Evolutionary conservation across 1,140 invertebrate species (phyloP).

Genomic region (Eupristina koningsbergeri): DNA sequence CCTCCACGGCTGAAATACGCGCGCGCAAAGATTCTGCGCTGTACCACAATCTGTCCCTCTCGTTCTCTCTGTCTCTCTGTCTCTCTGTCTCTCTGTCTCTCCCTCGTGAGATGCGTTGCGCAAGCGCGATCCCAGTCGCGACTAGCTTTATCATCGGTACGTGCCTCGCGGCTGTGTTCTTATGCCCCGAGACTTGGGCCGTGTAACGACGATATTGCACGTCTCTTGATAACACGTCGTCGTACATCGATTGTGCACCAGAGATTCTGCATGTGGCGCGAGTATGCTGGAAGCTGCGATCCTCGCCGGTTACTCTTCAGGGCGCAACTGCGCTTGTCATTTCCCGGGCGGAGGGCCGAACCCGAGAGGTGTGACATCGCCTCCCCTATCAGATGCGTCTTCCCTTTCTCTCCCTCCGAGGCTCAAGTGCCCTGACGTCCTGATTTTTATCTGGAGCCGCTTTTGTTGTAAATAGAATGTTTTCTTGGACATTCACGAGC

Average conservation of each 20-base stretch:
- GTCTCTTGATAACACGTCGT: neutral
- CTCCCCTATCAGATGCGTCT: too few relatives aligned
- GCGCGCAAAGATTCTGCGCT: neutral
- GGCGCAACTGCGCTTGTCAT: neutral
- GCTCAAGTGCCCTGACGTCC: too few relatives aligned
- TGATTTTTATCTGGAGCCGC: neutral
- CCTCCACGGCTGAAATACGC: neutral
- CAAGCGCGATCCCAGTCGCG: neutral
- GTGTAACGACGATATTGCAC: constrained; percentile 1
- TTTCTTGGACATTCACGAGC: neutral
- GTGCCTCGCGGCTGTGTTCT: constrained; percentile 14
- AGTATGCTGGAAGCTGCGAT: neutral
- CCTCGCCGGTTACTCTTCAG: neutral
- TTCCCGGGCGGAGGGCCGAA: neutral
- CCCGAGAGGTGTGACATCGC: too few relatives aligned
- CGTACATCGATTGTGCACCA: neutral
- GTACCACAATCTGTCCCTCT: too few relatives aligned
- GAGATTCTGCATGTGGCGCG: neutral
- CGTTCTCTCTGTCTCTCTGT: too few relatives aligned
- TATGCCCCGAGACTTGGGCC: neutral
- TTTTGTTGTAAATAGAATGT: neutral
- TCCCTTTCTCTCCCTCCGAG: too few relatives aligned
- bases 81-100: too few relatives aligned
- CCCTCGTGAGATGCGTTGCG: neutral
- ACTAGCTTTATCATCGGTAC: constrained; percentile 27